phyloP scores from a whole-genome alignment of 2,113 vertebrate species.

The Chaetura pelagica region DNA sequence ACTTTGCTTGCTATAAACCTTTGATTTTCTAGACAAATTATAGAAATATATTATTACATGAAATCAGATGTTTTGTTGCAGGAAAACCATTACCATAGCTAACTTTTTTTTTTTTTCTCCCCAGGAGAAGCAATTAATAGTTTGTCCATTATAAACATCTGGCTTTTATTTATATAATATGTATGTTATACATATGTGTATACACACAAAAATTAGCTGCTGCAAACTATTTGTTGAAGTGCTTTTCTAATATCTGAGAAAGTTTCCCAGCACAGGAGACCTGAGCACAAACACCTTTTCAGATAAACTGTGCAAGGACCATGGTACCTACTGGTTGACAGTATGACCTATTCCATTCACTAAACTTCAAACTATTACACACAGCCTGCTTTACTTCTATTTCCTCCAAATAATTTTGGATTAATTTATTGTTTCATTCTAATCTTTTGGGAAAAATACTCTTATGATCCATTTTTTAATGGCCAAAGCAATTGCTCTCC shows the following conservation, averaged over 20 bases:
- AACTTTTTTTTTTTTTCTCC: background rate
- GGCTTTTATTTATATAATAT: background rate
- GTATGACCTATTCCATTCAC: background rate
- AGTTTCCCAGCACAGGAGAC: background rate
- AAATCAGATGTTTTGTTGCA: background rate
- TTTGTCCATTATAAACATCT: background rate
- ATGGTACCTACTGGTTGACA: background rate
- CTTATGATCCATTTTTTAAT: background rate
- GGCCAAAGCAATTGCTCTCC: background rate
- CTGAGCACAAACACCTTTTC: background rate
- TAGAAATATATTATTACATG: conserved; percentile 1
- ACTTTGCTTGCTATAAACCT: background rate
- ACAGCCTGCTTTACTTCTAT: background rate
- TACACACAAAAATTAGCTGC: background rate
- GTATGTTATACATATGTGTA: background rate
- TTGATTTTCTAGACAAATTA: conserved; percentile 1
- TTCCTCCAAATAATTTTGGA: background rate
- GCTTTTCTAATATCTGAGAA: background rate
- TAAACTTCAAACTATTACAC: background rate
- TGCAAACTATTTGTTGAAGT: background rate
- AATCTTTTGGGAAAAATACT: background rate
- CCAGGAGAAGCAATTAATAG: background rate
- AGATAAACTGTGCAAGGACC: background rate
- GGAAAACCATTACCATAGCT: background rate
- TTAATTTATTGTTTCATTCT: background rate